These are phyloP conservation scores for Meriones unguiculatus DNA, from an alignment of 2,113 vertebrate species.

Conservation along the genomic window DNA sequence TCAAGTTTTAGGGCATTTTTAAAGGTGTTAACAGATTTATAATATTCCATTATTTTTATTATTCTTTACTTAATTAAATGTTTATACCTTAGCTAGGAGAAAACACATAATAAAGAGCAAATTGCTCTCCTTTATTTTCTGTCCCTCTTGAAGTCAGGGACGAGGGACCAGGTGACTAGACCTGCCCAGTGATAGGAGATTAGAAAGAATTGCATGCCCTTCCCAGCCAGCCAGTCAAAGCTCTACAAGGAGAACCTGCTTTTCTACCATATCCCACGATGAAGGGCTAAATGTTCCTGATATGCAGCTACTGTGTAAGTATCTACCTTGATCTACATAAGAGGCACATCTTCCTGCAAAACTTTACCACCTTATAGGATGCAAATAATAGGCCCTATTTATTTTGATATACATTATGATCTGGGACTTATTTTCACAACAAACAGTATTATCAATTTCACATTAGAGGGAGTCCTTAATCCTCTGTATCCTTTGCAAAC, in stretches of 20 bases:
- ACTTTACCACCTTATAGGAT: neutral
- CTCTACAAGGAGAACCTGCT: neutral
- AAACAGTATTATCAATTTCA: neutral
- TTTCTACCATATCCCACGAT: neutral
- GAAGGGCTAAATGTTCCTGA: neutral
- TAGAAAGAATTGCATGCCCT: neutral
- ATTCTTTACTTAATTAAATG: neutral
- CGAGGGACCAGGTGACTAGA: neutral
- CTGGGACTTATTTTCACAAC: neutral
- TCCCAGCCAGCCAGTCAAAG: neutral
- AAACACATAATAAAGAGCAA: neutral
- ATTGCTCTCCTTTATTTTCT: neutral
- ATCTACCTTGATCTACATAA: neutral
- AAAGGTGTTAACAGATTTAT: constrained; percentile 20
- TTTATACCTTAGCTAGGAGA: neutral
- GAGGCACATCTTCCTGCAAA: neutral
- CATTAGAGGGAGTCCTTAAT: neutral
- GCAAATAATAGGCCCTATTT: too few species aligned
- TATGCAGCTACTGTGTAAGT: neutral
- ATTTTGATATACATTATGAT: neutral
- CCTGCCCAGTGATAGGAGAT: neutral
- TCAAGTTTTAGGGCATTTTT: neutral
- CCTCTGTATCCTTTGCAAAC: neutral
- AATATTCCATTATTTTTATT: neutral
- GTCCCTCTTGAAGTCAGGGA: neutral